Conservation (phyloP, 2,888 invertebrate species). For the Thumatha senex region DNA sequence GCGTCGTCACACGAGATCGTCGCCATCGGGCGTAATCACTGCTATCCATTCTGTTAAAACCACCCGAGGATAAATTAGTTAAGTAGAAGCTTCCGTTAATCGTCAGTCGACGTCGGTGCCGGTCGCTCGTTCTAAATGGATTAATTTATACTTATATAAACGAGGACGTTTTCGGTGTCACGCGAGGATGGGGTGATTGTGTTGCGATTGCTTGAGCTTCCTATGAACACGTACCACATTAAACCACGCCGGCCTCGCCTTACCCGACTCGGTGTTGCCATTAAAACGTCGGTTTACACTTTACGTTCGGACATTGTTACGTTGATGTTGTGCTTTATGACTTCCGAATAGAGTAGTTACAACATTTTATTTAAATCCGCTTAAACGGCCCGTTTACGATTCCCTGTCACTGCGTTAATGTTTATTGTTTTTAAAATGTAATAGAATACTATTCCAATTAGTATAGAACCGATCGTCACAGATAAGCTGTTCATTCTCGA, state of each 20-base stretch:
- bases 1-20: constrained; percentile 67
- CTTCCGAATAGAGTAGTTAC: constrained; percentile 33
- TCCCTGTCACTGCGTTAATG: neutral
- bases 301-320: constrained; percentile 29
- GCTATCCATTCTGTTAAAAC: constrained; percentile 85
- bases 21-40: constrained; percentile 76
- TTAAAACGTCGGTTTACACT: constrained; percentile 39
- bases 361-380: constrained; percentile 25
- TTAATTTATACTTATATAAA: constrained; percentile 83
- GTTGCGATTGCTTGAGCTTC: constrained; percentile 80
- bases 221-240: constrained; percentile 77
- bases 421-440: neutral
- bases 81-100: constrained; percentile 85
- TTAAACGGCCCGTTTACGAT: constrained; percentile 11
- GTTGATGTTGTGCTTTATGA: constrained; percentile 45
- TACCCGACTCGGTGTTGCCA: constrained; percentile 29
- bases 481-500: too few species aligned
- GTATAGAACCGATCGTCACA: too few species aligned
- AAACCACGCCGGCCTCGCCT: constrained; percentile 46
- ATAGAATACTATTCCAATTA: too few species aligned
- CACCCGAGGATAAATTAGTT: constrained; percentile 84
- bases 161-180: constrained; percentile 83
- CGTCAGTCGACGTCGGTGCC: constrained; percentile 77
- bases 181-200: constrained; percentile 82
- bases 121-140: constrained; percentile 81